Base-by-base conservation (phyloP, 2,797 vertebrate species). In the Neoniphon sammara region DNA sequence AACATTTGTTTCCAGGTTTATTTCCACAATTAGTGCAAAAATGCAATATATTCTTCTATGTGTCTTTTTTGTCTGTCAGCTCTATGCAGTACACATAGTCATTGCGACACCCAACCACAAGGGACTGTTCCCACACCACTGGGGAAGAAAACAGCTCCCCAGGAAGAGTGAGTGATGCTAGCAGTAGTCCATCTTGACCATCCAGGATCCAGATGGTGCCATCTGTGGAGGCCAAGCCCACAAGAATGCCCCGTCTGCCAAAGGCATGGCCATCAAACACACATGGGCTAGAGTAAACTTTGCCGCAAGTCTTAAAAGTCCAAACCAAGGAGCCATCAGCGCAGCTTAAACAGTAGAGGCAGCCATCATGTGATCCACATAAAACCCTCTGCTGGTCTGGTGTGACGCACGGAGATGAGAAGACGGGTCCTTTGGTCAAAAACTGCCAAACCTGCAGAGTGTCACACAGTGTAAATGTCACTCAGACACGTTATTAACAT, bases 91-190 rank as follows among this genome's bases (percentile, higher is more conserved):
- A 98, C 82, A 99, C 91, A 59, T 91, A 94, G 92, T 99, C 95
- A 83, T 99, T 96, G 80, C 98, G 96, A 88, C 98, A 99, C 20
- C 98, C 98, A 54, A 99, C 91, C 52, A 98, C 70, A 0, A 99
- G 87, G 30, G 80, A 91, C 25, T 87, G 89, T 59, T 88, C 91
- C 90, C 94, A 96, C 63, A 95, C 89, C 23, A 97, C 87, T 0
- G 96, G 97, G 14, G 98, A 99, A 36, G 98, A 99, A 80, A 98
- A 99, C 25, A 98, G 89, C 79, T 98, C 95, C 52, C 98, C 97
- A 0, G 95, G 94, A 27, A 99, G 94, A 21, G 86, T 62, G 27
- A 91, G 66, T 0, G 85, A 85, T 20, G 91, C 87, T 83, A 91
- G 85, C 78, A 88, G 49, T 4, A 44, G 83, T 75, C 98, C 97